phyloP scores from a whole-genome alignment of 2,888 invertebrate species.

The Horisme vitalbata region DNA sequence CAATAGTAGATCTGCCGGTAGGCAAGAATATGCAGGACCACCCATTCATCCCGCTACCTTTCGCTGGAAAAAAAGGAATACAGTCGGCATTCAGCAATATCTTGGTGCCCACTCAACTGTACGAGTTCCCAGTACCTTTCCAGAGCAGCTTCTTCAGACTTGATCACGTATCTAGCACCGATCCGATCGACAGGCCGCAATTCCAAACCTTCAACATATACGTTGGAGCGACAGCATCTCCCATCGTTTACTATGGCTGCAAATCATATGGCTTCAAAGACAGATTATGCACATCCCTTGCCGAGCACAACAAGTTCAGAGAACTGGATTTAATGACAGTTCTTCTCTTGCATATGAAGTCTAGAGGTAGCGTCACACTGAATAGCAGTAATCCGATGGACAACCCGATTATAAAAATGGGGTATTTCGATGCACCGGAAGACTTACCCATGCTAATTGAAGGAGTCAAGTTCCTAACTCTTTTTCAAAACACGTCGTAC shows the following conservation, averaged over 20 bases:
- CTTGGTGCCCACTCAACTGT: constrained; percentile 39
- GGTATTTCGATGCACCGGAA: constrained; percentile 51
- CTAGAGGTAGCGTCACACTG: constrained; percentile 59
- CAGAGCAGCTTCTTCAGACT: constrained; percentile 56
- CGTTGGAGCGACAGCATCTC: constrained; percentile 55
- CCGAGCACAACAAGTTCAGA: constrained; percentile 46
- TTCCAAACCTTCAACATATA: constrained; percentile 63
- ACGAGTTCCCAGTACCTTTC: constrained; percentile 52
- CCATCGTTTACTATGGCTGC: constrained; percentile 46
- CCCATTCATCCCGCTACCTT: constrained; percentile 44
- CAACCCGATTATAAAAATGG: constrained; percentile 60
- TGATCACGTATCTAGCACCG: constrained; percentile 31
- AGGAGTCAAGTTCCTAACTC: constrained; percentile 54
- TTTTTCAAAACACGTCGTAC: constrained; percentile 53
- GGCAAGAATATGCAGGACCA: constrained; percentile 70
- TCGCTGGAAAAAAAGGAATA: constrained; percentile 54
- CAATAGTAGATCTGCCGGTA: constrained; percentile 61
- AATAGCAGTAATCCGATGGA: constrained; percentile 55
- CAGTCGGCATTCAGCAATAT: constrained; percentile 55
- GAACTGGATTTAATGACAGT: constrained; percentile 52
- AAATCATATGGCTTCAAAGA: constrained; percentile 39
- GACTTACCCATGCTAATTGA: constrained; percentile 50
- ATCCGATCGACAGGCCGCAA: constrained; percentile 45
- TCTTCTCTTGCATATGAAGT: constrained; percentile 58
- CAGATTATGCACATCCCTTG: constrained; percentile 48